Base-by-base conservation (phyloP, 2,797 vertebrate genomes). In the Pangasius krempfi region DNA sequence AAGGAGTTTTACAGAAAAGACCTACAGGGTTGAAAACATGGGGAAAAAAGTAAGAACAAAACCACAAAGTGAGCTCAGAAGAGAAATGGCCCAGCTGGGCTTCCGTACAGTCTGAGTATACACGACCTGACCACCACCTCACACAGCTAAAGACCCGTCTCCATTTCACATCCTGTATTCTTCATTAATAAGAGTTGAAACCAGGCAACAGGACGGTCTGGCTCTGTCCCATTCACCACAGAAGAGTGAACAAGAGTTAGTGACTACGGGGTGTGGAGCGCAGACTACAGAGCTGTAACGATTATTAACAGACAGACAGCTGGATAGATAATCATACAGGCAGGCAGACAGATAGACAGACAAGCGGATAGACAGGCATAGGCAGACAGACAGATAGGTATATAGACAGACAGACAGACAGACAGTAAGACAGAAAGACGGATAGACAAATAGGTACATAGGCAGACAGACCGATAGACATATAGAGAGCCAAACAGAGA, bases 1-100 rank as follows among this genome's bases (percentile, higher is more conserved):
- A 80, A 87, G 50, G 81, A n/a, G 87, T 60, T 90, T 88, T 73
- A 86, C 47, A 84, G 54, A 84, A 84, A 62, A 73, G 84, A 86
- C 54, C 84, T 86, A 73, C 84, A 72, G 44, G 56, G 52, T 82
- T 33, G 76, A 86, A 64, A 60, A 82, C 54, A 84, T 66, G 56
- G 27, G 47, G 7, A n/a, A 27, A 72, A 33, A 66, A 22, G 30
- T 1, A 54, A 58, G 40, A n/a, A 30, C 9, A 12, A 84, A 78
- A 83, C 25, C 64, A 87, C 70, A 88, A 72, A 20, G 25, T 68
- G 62, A 56, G 62, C 86, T 33, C 79, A 37, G 62, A 83, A 70
- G 72, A 44, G 62, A 86, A 86, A 58, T 79, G 62, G 62, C 75
- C 52, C 9, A 14, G 50, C 16, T 88, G 78, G 78, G 85, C 85